Percentiles rank a stretch among this genome's conserved stretches.
These are phyloP conservation scores for Hemicordylus capensis DNA, from an alignment of 2,113 vertebrate genomes.

Conservation along the genomic window DNA sequence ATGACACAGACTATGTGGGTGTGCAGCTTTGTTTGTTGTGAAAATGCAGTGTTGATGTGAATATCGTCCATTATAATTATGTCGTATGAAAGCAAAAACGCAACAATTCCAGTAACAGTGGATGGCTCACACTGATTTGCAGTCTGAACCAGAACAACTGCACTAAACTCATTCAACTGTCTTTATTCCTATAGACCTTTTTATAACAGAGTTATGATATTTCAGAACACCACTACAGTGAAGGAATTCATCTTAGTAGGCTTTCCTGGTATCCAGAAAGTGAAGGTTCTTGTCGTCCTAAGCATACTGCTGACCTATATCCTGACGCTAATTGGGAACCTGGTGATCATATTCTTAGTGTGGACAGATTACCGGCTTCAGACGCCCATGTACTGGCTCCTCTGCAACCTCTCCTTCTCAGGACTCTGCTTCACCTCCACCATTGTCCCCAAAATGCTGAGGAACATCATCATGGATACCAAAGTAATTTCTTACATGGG, in stretches of 20 bases:
- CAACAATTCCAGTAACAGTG: too few relatives aligned
- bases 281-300: constrained; percentile 40
- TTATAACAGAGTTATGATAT: not conserved
- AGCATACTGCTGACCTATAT: constrained; percentile 57
- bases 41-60: too few relatives aligned
- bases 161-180: not conserved
- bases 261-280: constrained; percentile 42
- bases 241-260: constrained; percentile 60
- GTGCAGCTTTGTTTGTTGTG: too few relatives aligned
- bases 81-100: too few relatives aligned
- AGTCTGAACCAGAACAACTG: not conserved
- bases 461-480: constrained; percentile 23
- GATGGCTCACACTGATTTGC: too few relatives aligned
- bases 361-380: constrained; percentile 48
- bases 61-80: too few relatives aligned
- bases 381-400: constrained; percentile 59
- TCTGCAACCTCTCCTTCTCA: constrained; percentile 61
- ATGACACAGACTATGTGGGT: too few relatives aligned
- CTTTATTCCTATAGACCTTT: not conserved
- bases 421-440: constrained; percentile 57
- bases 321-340: constrained; percentile 43
- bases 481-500: constrained; percentile 50
- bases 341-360: constrained; percentile 50
- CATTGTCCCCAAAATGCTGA: constrained; percentile 50
- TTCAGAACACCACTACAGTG: constrained; percentile 37